phyloP scores from a whole-genome alignment of 2,797 vertebrate genomes.

The Pelochelys cantorii region DNA sequence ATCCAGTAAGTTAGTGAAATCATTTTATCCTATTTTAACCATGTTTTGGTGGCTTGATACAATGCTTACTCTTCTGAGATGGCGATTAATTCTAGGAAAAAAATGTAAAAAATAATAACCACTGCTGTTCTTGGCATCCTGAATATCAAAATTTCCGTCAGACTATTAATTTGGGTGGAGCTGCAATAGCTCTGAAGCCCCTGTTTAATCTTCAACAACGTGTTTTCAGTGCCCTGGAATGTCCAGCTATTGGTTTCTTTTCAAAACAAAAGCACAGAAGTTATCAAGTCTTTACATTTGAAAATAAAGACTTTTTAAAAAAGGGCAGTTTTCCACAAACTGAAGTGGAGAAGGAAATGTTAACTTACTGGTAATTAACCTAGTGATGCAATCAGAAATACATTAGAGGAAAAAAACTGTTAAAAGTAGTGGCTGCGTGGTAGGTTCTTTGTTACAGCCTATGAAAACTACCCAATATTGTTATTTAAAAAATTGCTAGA shows the following conservation, averaged over 20 bases:
- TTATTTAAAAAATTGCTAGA: background rate
- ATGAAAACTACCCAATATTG: background rate
- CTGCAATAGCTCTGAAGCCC: slow-evolving; percentile 48
- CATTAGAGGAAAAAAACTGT: background rate
- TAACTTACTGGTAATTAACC: background rate
- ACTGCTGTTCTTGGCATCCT: slow-evolving; percentile 73
- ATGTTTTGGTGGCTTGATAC: slow-evolving; percentile 19
- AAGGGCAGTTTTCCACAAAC: background rate
- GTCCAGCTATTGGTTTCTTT: slow-evolving; percentile 63
- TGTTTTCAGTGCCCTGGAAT: slow-evolving; percentile 61
- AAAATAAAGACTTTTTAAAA: slow-evolving; percentile 22
- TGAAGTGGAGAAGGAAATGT: slow-evolving; percentile 50
- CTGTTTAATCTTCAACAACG: slow-evolving; percentile 69
- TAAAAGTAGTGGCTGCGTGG: background rate
- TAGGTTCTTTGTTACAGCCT: background rate
- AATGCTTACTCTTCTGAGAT: slow-evolving; percentile 35
- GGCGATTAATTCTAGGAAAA: slow-evolving; percentile 63
- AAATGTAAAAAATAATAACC: slow-evolving; percentile 49
- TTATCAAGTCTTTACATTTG: slow-evolving; percentile 63
- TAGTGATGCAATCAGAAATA: background rate
- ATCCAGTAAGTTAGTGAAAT: slow-evolving; percentile 15
- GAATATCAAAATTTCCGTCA: slow-evolving; percentile 72
- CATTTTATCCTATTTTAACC: background rate
- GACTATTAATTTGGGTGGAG: slow-evolving; percentile 72
- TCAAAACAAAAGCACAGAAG: slow-evolving; percentile 57